Conservation (phyloP, 2,888 invertebrate species). For the Spodoptera picta region DNA sequence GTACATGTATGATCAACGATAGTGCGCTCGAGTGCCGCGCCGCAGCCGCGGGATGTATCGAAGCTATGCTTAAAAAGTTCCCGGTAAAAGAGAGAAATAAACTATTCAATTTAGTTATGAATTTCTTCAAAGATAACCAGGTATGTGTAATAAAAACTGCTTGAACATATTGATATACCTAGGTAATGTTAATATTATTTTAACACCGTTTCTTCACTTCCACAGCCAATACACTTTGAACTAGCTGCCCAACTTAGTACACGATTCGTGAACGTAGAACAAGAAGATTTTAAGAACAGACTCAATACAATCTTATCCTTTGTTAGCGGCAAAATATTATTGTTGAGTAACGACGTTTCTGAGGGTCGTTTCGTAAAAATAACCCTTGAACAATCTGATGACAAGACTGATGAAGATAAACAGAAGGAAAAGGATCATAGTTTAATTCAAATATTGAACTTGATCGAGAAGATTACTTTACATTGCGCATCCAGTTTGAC, state of each 20-base stretch:
- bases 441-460: constrained; percentile 92
- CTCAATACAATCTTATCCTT: constrained; percentile 90
- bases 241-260: constrained; percentile 94
- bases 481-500: constrained; percentile 90
- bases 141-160: constrained; percentile 46
- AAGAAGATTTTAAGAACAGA: constrained; percentile 91
- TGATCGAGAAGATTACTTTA: constrained; percentile 91
- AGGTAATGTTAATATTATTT: not conserved
- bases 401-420: constrained; percentile 87
- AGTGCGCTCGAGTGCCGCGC: constrained; percentile 93
- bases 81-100: constrained; percentile 88
- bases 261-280: constrained; percentile 93
- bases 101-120: constrained; percentile 91
- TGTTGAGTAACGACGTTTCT: constrained; percentile 80
- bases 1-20: constrained; percentile 94
- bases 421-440: constrained; percentile 92
- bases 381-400: constrained; percentile 75
- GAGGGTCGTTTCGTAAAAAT: constrained; percentile 90
- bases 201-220: constrained; percentile 18
- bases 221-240: constrained; percentile 90
- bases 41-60: constrained; percentile 92
- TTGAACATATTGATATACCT: no score
- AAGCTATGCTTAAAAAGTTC: constrained; percentile 90
- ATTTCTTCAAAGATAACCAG: constrained; percentile 90
- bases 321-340: constrained; percentile 85